phyloP scores from a whole-genome alignment of 1,140 invertebrate genomes.

The Oreohelix idahoensis region DNA sequence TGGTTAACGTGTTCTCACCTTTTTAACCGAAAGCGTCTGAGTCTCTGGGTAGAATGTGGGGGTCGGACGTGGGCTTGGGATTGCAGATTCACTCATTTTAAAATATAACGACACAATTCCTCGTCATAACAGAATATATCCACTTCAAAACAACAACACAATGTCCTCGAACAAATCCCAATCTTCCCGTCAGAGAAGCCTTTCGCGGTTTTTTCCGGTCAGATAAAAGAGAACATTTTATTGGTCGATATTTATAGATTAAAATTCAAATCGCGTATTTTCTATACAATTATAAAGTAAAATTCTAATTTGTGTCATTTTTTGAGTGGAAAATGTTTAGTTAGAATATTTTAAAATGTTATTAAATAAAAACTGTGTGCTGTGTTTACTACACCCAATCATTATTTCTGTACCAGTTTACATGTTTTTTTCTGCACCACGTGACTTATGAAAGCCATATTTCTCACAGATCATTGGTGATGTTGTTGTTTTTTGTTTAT shows the following conservation, averaged over 20 bases:
- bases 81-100: slow-evolving; percentile 24
- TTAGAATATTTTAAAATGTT: neutral
- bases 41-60: slow-evolving; percentile 71
- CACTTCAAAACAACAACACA: slow-evolving; percentile 18
- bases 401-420: slow-evolving; percentile 10
- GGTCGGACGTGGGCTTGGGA: slow-evolving; percentile 68
- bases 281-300: neutral
- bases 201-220: slow-evolving; percentile 41
- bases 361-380: neutral
- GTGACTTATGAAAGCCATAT: neutral
- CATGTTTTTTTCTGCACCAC: neutral
- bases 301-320: neutral
- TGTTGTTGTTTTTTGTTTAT: neutral
- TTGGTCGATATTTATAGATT: slow-evolving; percentile 35
- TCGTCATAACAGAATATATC: neutral
- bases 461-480: too few relatives aligned
- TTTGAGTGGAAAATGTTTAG: neutral
- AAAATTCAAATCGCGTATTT: slow-evolving; percentile 8
- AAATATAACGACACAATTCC: neutral
- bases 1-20: slow-evolving; percentile 55
- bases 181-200: neutral
- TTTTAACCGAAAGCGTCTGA: slow-evolving; percentile 73
- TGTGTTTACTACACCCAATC: neutral
- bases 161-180: slow-evolving; percentile 6
- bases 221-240: slow-evolving; percentile 9